Evolutionary conservation across 1,140 invertebrate species (phyloP), one percentile per base, ranked within the genome.

Genomic region (Teleogryllus occipitalis): DNA sequence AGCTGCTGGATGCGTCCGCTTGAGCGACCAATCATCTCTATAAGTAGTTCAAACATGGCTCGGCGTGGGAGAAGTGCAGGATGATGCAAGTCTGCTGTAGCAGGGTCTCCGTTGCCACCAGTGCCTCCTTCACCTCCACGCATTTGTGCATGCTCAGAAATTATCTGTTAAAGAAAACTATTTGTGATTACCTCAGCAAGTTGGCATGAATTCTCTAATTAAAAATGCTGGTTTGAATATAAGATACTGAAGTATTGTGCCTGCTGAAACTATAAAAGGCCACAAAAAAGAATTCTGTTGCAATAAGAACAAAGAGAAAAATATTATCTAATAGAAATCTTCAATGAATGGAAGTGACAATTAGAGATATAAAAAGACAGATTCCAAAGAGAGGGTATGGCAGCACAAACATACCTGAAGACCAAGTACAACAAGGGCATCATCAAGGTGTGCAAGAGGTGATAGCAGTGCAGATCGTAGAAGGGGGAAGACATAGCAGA

Each of bases 401-500:
- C 54, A 65, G 10, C 15, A 96, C 91, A 39, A 39, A 39, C 27
- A 39, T 39, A 96, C 88, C 81, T 93, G 88, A 47, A 96, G 85
- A 8, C 89, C 90, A 79, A 89, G 89, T 74, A 90, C 85, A 46
- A 93, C 88, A 80, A 92, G 86, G 22, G 87, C 83, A 76, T 93
- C 90, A 81, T 93, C 89, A 65, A 83, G 84, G 48, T 88, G 86
- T 77, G 84, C 82, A 82, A 79, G 46, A 84, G 81, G 82, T 81
- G 87, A 87, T 8, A 88, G 83, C 48, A 95, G 83, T 79, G 93
- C 91, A 81, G 89, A 87, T 80, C 91, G 91, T 7, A 98, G 85
- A 79, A 97, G 90, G 8, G 94, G 93, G 85, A 96, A 97, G 39
- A 91, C 88, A 83, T 94, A 97, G 72, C 93, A 92, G 86, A 97